Conservation (phyloP, 2,113 vertebrate species). For the Thalassarche chlororhynchos region DNA sequence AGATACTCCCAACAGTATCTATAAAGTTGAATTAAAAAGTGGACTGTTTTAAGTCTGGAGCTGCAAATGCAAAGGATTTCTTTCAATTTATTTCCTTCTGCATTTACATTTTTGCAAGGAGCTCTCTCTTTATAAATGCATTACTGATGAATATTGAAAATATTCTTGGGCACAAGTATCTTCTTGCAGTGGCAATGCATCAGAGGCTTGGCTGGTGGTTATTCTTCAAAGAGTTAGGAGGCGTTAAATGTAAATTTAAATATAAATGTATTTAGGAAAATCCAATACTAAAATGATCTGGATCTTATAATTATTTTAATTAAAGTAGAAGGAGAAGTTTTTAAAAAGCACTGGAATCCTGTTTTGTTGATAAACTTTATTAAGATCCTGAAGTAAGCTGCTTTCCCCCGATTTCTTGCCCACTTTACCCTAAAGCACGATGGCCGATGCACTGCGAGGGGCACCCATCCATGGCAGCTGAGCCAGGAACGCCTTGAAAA, state of each 20-base stretch:
- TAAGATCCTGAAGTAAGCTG: neutral
- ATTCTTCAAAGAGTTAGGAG: conserved; percentile 9
- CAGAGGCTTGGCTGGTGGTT: conserved; percentile 11
- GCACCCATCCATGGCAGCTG: neutral
- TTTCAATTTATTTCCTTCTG: conserved; percentile 10
- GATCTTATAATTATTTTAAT: neutral
- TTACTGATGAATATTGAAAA: conserved; percentile 53
- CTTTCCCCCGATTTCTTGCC: neutral
- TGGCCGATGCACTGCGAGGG: neutral
- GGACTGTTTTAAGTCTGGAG: neutral
- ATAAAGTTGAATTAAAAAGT: neutral
- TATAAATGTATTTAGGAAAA: conserved; percentile 32
- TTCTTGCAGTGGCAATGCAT: conserved; percentile 34
- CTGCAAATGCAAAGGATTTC: neutral
- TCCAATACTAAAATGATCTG: conserved; percentile 10
- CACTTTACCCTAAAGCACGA: neutral
- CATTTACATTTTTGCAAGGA: conserved; percentile 43
- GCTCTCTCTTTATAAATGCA: neutral
- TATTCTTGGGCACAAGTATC: conserved; percentile 26
- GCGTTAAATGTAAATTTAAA: conserved; percentile 4
- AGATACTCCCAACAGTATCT: neutral
- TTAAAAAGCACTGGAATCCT: neutral
- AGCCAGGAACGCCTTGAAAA: neutral
- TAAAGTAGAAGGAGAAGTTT: neutral
- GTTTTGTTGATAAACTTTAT: neutral